Evolutionary conservation across 2,797 vertebrate species (phyloP).

Genomic region (Channallabes apus): DNA sequence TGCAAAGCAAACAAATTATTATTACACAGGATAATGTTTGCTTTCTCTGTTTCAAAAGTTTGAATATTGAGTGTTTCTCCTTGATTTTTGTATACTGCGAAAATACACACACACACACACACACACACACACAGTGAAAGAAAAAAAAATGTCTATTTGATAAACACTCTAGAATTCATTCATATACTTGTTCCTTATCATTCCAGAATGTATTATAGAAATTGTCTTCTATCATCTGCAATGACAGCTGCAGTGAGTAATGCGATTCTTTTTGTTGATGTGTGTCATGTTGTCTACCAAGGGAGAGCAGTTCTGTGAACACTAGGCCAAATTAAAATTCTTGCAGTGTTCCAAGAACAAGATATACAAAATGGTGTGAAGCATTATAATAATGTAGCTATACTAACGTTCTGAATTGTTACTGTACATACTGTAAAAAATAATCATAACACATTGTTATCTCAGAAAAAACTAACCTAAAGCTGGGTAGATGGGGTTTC

Average conservation of each 20-base stretch:
- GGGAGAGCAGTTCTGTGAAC: neutral
- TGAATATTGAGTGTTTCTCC: slow-evolving; percentile 39
- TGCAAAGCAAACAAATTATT: slow-evolving; percentile 37
- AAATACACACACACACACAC: neutral
- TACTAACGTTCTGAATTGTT: neutral
- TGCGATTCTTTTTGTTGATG: neutral
- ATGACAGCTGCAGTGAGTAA: neutral
- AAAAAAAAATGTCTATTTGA: neutral
- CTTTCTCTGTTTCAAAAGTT: slow-evolving; percentile 36
- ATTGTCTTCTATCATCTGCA: neutral
- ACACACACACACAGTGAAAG: neutral
- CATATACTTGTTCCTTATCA: slow-evolving; percentile 10
- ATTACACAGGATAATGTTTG: slow-evolving; percentile 18
- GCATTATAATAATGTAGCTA: too few relatives aligned
- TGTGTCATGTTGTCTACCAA: neutral
- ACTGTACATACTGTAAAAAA: too few relatives aligned
- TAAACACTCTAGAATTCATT: slow-evolving; percentile 1
- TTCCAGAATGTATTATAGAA: neutral
- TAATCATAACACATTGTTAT: neutral
- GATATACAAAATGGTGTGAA: neutral
- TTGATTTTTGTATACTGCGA: slow-evolving; percentile 27
- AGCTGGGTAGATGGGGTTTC: too few relatives aligned
- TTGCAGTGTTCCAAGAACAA: neutral
- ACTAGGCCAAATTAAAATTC: neutral
- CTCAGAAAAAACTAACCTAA: neutral